A percentile compares a stretch with the other conserved stretches of the same genome.
phyloP scores from a whole-genome alignment of 2,113 vertebrate species.

The Gorsachius goisagi region DNA sequence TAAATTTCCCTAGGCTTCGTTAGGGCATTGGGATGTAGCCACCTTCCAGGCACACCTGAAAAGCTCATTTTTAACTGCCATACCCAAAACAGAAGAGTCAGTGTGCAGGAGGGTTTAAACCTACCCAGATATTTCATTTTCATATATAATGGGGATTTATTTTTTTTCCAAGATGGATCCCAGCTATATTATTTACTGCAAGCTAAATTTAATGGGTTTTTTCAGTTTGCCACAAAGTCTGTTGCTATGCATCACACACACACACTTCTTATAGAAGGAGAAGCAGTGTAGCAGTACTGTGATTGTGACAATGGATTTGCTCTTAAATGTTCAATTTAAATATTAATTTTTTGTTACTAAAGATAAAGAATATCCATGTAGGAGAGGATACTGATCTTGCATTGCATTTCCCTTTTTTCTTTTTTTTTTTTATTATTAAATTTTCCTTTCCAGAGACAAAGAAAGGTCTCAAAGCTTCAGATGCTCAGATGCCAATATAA shows the following conservation, averaged over 20 bases:
- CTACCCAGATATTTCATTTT: not conserved
- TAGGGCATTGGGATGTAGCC: not conserved
- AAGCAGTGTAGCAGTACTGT: not conserved
- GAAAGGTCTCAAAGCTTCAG: not conserved
- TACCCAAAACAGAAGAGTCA: not conserved
- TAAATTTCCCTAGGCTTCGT: not conserved
- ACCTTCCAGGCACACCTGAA: not conserved
- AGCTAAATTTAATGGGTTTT: conserved; percentile 13
- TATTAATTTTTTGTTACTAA: not conserved
- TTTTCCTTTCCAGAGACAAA: not conserved
- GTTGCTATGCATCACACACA: not conserved
- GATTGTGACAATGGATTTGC: not conserved
- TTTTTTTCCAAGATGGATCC: not conserved
- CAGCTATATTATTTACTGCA: not conserved
- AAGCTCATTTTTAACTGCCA: not conserved
- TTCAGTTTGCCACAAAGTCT: not conserved
- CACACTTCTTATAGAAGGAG: not conserved
- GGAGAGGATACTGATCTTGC: not conserved
- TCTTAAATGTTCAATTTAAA: not conserved
- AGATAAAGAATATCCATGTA: not conserved
- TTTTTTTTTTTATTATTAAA: not conserved
- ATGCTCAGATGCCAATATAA: not conserved
- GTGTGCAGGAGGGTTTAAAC: not conserved
- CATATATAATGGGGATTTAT: not conserved
- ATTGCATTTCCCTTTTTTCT: not conserved